phyloP scores from a whole-genome alignment of 1,140 invertebrate species.

The Trachymyrmex cornetzi region DNA sequence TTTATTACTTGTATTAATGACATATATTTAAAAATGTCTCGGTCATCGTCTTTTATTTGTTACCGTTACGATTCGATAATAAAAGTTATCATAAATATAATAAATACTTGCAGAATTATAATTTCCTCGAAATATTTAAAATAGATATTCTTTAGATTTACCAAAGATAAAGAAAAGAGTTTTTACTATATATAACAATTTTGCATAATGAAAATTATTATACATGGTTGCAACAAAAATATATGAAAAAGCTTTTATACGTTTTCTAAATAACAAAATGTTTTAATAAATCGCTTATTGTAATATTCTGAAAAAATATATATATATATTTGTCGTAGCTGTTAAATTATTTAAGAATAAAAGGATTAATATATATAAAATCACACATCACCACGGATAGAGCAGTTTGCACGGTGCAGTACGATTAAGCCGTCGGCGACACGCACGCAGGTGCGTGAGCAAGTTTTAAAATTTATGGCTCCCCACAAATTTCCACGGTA shows the following conservation, averaged over 20 bases:
- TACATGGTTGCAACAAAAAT: neutral
- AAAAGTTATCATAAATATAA: neutral
- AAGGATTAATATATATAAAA: slow-evolving; percentile 4
- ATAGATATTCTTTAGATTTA: no score
- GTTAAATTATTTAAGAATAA: neutral
- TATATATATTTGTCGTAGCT: neutral
- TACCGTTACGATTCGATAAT: neutral
- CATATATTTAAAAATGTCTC: neutral
- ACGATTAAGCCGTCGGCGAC: slow-evolving; percentile 63
- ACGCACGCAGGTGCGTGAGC: slow-evolving; percentile 69
- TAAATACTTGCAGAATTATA: neutral
- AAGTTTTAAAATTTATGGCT: slow-evolving; percentile 77
- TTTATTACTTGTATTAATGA: neutral
- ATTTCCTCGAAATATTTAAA: neutral
- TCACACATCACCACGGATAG: slow-evolving; percentile 9
- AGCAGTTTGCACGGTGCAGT: slow-evolving; percentile 43
- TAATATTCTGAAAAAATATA: neutral
- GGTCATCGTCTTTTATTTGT: neutral
- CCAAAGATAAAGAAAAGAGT: neutral
- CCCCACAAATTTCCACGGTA: slow-evolving; percentile 66
- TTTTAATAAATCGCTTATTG: neutral
- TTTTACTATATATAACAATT: neutral
- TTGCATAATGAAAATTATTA: no score
- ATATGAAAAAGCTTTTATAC: neutral
- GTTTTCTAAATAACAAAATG: neutral